Conservation (phyloP, 2,113 vertebrate genomes). For the Noctilio leporinus region DNA sequence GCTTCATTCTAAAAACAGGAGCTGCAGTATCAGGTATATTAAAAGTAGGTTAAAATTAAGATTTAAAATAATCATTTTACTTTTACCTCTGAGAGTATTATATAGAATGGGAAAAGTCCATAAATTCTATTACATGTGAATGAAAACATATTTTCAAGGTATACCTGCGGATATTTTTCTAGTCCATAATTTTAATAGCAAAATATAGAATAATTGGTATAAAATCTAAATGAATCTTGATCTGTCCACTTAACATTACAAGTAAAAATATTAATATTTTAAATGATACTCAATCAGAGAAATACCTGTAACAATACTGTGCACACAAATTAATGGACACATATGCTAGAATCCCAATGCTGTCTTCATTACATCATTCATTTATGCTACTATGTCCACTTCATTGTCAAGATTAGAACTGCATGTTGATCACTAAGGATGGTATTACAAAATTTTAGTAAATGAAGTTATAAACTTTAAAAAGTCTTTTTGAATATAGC, state of each 20-base stretch:
- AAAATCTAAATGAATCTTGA: background rate
- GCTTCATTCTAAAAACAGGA: conserved; percentile 15
- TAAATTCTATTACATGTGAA: background rate
- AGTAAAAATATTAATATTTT: background rate
- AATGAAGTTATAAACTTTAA: background rate
- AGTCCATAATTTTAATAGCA: background rate
- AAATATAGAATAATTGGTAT: background rate
- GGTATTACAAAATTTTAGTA: background rate
- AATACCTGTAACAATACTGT: background rate
- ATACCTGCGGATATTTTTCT: background rate
- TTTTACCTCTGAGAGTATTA: background rate
- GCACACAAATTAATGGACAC: background rate
- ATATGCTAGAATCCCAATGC: background rate
- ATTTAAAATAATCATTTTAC: conserved; percentile 5
- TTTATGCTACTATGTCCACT: background rate
- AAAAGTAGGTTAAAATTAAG: background rate
- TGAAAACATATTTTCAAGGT: background rate
- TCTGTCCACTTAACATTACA: background rate
- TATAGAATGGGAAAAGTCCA: background rate
- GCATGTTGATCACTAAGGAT: background rate
- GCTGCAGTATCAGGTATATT: background rate
- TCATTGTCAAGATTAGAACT: background rate
- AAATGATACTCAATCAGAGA: background rate
- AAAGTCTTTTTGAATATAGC: background rate
- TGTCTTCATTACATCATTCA: background rate